Conservation (phyloP, 2,797 vertebrate genomes). For the Chelon auratus region DNA sequence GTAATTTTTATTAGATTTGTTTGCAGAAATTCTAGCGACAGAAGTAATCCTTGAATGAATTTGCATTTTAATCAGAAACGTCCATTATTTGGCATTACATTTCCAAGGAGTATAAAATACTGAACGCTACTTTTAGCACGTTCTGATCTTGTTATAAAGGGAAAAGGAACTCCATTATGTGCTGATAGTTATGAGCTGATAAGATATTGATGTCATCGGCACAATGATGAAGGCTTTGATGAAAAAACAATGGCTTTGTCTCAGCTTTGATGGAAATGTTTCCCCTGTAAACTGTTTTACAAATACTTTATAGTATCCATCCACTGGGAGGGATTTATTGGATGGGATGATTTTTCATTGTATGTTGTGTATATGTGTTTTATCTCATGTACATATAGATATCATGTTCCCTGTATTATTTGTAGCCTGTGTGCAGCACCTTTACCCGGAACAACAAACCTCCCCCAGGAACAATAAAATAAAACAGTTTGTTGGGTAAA, state of each 20-base stretch:
- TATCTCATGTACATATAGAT: not conserved
- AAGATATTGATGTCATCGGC: constrained; percentile 47
- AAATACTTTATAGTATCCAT: not conserved
- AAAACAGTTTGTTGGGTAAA: not conserved
- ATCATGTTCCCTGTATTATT: not conserved
- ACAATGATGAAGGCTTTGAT: constrained; percentile 32
- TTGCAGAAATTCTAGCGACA: not conserved
- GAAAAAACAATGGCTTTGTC: constrained; percentile 15
- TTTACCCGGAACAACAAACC: not conserved
- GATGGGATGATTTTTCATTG: not conserved
- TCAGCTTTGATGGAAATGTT: not conserved
- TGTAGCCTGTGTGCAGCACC: not conserved
- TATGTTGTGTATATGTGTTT: not conserved
- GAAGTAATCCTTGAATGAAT: not conserved
- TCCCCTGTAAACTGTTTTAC: not conserved
- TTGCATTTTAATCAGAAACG: not conserved
- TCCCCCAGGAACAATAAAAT: not conserved
- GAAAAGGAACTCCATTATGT: constrained; percentile 9
- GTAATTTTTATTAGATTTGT: not conserved
- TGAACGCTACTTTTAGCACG: not conserved
- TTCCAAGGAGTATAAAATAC: not conserved
- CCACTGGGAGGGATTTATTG: not conserved
- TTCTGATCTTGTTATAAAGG: constrained; percentile 13
- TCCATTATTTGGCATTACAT: not conserved
- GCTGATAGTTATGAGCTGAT: constrained; percentile 32